Conservation (phyloP, 2,797 vertebrate species). For the Girardinus metallicus region DNA sequence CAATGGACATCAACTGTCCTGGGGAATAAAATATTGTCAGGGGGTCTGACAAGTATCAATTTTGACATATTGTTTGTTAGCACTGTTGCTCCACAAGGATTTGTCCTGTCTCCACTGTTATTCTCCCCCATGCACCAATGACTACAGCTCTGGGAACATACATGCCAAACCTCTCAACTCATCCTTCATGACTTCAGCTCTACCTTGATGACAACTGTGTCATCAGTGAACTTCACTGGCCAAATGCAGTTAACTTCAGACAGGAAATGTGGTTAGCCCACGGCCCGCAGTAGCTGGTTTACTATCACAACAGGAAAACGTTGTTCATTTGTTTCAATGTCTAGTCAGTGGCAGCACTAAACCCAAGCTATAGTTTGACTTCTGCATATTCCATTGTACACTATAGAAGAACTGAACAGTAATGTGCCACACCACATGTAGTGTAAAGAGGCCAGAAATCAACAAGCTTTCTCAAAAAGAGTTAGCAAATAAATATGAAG, state of each 20-base stretch:
- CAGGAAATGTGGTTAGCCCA: background rate
- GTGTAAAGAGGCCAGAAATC: background rate
- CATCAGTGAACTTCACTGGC: no score
- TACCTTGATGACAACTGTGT: background rate
- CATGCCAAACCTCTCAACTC: background rate
- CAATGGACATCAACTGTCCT: background rate
- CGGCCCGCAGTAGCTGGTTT: background rate
- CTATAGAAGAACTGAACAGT: background rate
- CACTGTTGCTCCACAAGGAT: background rate
- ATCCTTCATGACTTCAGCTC: background rate
- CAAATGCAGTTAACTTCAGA: background rate
- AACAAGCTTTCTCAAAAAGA: background rate
- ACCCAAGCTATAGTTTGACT: background rate
- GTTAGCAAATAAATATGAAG: background rate
- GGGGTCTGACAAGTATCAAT: background rate
- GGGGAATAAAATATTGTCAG: background rate
- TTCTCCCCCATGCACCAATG: background rate
- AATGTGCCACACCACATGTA: background rate
- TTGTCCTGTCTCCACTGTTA: background rate
- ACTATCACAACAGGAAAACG: background rate
- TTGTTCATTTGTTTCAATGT: background rate
- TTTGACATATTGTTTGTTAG: background rate
- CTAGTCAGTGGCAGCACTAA: background rate
- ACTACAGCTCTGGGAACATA: background rate
- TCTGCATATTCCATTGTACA: background rate